Evolutionary conservation across 2,797 vertebrate genomes (phyloP).

Genomic region (Tragelaphus oryx): DNA sequence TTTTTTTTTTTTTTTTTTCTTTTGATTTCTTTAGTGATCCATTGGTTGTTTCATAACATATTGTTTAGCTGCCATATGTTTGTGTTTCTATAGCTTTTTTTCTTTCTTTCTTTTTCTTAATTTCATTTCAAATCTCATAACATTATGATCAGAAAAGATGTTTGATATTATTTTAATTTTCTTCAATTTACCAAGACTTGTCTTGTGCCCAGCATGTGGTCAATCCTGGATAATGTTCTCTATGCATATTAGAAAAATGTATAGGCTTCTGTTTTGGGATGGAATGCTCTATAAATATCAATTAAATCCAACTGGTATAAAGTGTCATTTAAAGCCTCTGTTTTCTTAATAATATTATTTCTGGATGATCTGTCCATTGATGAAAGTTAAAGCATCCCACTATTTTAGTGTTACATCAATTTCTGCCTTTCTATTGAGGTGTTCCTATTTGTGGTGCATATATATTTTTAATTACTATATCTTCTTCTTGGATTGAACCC

Average conservation of each 20-base stretch:
- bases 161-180: not conserved
- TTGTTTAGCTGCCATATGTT: not conserved
- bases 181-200: not conserved
- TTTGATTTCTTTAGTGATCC: not conserved
- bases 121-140: not conserved
- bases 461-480: not conserved
- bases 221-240: not conserved
- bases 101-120: not conserved
- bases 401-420: not conserved
- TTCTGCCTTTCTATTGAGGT: not conserved
- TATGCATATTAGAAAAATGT: not conserved
- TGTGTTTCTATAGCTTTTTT: not conserved
- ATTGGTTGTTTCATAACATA: not conserved
- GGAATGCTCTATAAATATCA: not conserved
- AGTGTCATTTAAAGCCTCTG: not conserved
- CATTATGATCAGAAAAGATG: not conserved
- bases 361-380: not conserved
- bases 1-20: not conserved
- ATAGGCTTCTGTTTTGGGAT: not conserved
- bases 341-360: not conserved
- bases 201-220: not conserved
- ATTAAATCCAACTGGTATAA: not conserved
- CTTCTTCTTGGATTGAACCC: not conserved
- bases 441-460: not conserved
- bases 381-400: not conserved